Conservation (phyloP, 2,888 invertebrate genomes). For the Zygothrica quintamaculata region DNA sequence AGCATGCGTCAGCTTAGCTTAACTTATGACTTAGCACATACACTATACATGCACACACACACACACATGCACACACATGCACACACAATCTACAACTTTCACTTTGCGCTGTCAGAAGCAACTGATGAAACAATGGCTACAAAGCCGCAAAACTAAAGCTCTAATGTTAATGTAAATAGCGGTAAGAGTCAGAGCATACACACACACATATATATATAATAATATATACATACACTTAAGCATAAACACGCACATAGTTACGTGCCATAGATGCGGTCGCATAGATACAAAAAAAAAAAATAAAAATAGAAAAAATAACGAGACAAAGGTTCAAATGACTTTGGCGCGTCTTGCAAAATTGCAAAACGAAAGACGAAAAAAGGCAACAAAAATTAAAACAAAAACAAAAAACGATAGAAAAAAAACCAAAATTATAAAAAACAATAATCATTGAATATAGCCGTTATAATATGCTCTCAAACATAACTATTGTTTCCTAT, state of each 20-base stretch:
- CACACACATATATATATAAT: conserved; percentile 27
- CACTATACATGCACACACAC: conserved; percentile 15
- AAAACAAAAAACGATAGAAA: conserved; percentile 17
- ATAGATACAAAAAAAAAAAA: conserved; percentile 68
- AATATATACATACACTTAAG: conserved; percentile 18
- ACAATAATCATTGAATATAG: conserved; percentile 68
- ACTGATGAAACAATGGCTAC: conserved; percentile 36
- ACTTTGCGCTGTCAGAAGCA: conserved; percentile 77
- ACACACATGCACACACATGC: conserved; percentile 8
- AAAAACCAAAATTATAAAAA: conserved; percentile 53
- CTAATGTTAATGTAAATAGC: conserved; percentile 79
- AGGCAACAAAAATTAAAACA: not conserved
- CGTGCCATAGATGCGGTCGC: conserved; percentile 68
- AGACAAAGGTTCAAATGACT: conserved; percentile 67
- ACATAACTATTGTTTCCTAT: conserved; percentile 31
- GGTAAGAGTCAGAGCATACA: conserved; percentile 67
- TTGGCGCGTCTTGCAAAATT: conserved; percentile 62
- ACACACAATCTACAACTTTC: conserved; percentile 58
- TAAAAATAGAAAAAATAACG: too few relatives aligned
- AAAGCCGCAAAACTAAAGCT: conserved; percentile 64
- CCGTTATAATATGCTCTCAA: conserved; percentile 51
- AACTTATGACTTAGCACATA: conserved; percentile 28
- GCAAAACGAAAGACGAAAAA: conserved; percentile 42
- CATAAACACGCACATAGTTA: conserved; percentile 57
- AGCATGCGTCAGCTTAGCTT: conserved; percentile 54